These are phyloP conservation scores for Zosterops hypoxanthus DNA, from an alignment of 2,113 vertebrate genomes.

Conservation along the genomic window DNA sequence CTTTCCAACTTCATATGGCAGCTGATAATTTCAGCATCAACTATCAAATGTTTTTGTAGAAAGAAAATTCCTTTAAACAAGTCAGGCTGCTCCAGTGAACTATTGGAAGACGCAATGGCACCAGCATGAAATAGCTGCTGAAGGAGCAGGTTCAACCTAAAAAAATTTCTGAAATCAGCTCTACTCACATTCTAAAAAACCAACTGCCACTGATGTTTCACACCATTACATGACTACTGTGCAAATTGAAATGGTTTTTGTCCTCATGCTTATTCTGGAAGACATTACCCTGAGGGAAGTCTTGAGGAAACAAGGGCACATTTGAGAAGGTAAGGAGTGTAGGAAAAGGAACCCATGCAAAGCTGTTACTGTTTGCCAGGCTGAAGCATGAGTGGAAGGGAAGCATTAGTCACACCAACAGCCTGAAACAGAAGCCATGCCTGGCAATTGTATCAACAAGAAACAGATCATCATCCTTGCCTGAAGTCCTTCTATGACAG, in stretches of 20 bases:
- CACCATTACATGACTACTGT: background rate
- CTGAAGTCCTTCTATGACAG: background rate
- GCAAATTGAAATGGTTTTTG: background rate
- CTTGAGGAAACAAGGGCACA: background rate
- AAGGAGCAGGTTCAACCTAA: background rate
- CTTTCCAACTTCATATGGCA: background rate
- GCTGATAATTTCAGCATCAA: background rate
- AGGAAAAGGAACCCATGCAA: background rate
- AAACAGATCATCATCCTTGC: background rate
- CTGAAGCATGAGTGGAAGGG: background rate
- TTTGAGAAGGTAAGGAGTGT: background rate
- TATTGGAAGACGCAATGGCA: background rate
- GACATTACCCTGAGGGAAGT: background rate
- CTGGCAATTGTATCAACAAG: constrained; percentile 4
- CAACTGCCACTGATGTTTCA: background rate
- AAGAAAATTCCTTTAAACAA: background rate
- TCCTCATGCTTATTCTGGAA: background rate
- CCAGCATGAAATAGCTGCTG: background rate
- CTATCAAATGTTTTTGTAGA: background rate
- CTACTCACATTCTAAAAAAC: background rate
- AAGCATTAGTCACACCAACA: background rate
- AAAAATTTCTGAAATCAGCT: background rate
- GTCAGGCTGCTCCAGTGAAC: background rate
- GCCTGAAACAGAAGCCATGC: constrained; percentile 4
- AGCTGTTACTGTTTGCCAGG: background rate